Conservation (phyloP, 2,797 vertebrate species). For the Emys orbicularis region DNA sequence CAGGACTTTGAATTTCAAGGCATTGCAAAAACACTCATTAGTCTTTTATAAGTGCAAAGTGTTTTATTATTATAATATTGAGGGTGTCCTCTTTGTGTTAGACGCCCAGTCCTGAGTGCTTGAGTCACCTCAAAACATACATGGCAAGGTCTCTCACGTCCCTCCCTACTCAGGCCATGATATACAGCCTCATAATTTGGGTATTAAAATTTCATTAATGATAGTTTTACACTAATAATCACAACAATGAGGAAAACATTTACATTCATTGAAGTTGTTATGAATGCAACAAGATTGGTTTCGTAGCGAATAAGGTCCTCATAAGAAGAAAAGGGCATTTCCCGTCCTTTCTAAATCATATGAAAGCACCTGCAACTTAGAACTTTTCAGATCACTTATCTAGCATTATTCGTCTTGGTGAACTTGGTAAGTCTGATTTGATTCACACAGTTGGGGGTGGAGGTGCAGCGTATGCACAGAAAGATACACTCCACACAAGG, state of each 20-base stretch:
- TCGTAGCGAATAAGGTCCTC: background rate
- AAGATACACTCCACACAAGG: too few relatives aligned
- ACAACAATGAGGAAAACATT: background rate
- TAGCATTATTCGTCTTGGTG: too few relatives aligned
- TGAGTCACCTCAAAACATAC: too few relatives aligned
- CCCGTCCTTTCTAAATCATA: background rate
- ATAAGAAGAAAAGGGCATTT: fast-evolving
- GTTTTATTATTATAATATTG: background rate
- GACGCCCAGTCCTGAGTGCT: background rate
- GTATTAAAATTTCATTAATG: too few relatives aligned
- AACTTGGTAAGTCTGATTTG: too few relatives aligned
- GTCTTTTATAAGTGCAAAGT: background rate
- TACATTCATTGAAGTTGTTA: background rate
- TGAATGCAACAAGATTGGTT: background rate
- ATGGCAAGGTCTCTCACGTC: too few relatives aligned
- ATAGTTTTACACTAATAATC: too few relatives aligned
- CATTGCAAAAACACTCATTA: background rate
- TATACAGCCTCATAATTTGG: too few relatives aligned
- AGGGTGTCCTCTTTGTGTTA: too few relatives aligned
- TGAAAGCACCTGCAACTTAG: background rate
- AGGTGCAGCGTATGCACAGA: too few relatives aligned
- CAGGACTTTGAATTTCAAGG: background rate
- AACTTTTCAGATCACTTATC: background rate
- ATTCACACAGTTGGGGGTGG: too few relatives aligned
- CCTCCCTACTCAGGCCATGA: too few relatives aligned